Base-by-base conservation (phyloP, 2,113 vertebrate species). In the Marmota flaviventris region DNA sequence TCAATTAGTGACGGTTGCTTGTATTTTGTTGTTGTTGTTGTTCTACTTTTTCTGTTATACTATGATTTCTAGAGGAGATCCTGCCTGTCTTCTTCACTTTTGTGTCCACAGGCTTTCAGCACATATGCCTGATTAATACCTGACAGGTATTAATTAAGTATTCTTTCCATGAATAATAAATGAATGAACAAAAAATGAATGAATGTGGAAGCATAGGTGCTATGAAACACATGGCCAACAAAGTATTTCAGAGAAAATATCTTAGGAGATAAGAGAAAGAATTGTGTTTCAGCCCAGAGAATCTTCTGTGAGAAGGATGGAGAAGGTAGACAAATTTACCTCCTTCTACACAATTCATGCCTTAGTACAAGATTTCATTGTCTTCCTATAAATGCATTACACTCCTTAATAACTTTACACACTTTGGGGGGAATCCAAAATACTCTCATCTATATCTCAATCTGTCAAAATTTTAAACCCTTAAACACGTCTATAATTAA, bases 201-300 rank as follows among this genome's bases (percentile, higher is more conserved):
- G 27, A 95, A 78, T 85, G 29, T 63, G 27, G 39, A 85, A 79
- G 75, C 22, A 39, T 3, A 22, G 27, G 9, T 95, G 48, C 65
- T 81, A 45, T 39, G 29, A 89, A 81, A 76, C 67, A 89, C 37
- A 29, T 11, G 34, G 72, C 61, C 39, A 81, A 70, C 73, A 53
- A 61, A 51, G 56, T 27, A 85, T 61, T 89, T 84, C 84, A 92
- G 12, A 81, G 88, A 94, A 95, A 85, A 85, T n/a, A 24, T 92
- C 70, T 48, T 24, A 10, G 13, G 61, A n/a, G 72, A 78, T 4
- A 73, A 45, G 61, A 86, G 48, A 25, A 89, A 9, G 34, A 65
- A 39, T 48, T 27, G 16, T 69, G 20, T 14, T 85, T 29, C 0
- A 0, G 25, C 8, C 24, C 48, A n/a, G 22, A 39, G 5, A 77